These are phyloP conservation scores for Ceraclea dissimilis DNA, from an alignment of 2,888 invertebrate species.

Conservation along the genomic window DNA sequence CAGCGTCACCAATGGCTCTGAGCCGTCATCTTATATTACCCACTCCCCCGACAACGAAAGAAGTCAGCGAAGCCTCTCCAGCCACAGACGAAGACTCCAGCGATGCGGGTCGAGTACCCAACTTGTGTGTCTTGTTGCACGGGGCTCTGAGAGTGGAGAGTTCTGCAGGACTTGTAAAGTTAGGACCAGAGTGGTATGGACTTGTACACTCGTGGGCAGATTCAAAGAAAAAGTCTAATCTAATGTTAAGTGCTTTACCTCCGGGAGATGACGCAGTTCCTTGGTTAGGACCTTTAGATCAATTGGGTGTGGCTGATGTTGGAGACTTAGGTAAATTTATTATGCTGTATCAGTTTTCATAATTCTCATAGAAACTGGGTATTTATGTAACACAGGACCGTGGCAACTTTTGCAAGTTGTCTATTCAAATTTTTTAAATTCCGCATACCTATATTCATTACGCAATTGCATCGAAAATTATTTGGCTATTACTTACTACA, in stretches of 20 bases:
- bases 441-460: too few species aligned
- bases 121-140: conserved; percentile 88
- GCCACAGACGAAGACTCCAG: conserved; percentile 19
- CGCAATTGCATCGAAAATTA: too few species aligned
- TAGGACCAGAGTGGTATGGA: conserved; percentile 86
- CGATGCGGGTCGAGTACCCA: conserved; percentile 74
- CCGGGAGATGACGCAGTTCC: conserved; percentile 72
- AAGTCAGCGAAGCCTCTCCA: background rate
- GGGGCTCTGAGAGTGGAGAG: conserved; percentile 78
- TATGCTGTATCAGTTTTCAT: too few species aligned
- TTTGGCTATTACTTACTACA: too few species aligned
- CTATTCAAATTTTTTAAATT: too few species aligned
- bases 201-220: conserved; percentile 91
- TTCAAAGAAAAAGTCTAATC: conserved; percentile 83
- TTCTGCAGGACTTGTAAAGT: conserved; percentile 80
- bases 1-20: conserved; percentile 81
- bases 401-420: too few species aligned
- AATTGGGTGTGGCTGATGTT: conserved; percentile 58
- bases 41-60: conserved; percentile 40
- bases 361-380: too few species aligned
- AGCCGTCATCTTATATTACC: conserved; percentile 88
- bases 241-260: conserved; percentile 80
- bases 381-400: too few species aligned
- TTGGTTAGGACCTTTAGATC: conserved; percentile 81
- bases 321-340: conserved; percentile 34